Percentiles rank a stretch among this genome's conserved stretches.
phyloP scores from a whole-genome alignment of 2,888 invertebrate species.

The Chrysodeixis includens region DNA sequence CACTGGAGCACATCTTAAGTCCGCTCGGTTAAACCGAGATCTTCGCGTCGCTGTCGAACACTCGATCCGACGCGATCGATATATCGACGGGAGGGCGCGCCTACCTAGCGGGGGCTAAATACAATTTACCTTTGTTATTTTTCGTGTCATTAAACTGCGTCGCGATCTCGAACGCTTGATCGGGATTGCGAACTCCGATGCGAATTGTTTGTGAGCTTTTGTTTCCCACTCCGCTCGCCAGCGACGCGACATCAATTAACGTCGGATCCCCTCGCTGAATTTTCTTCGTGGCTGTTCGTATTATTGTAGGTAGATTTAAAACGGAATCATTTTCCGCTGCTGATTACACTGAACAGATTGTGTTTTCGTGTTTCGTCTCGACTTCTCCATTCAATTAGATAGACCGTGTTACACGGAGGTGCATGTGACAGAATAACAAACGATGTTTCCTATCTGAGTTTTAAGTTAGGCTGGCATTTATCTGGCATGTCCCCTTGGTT shows the following conservation, averaged over 20 bases:
- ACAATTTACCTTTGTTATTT: constrained; percentile 90
- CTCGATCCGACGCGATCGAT: constrained; percentile 80
- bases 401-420: constrained; percentile 56
- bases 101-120: constrained; percentile 85
- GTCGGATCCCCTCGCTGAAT: constrained; percentile 83
- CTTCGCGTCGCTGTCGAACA: constrained; percentile 76
- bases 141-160: constrained; percentile 90
- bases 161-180: constrained; percentile 87
- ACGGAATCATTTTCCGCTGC: constrained; percentile 72
- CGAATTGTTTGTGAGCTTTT: constrained; percentile 89
- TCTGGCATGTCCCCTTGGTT: constrained; percentile 76
- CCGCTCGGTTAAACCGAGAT: constrained; percentile 79
- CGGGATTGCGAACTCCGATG: constrained; percentile 88
- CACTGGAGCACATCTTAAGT: constrained; percentile 78
- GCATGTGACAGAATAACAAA: constrained; percentile 67
- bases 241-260: constrained; percentile 89
- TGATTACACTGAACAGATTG: constrained; percentile 66
- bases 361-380: constrained; percentile 59
- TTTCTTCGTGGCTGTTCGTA: constrained; percentile 81
- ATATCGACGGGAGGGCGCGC: constrained; percentile 79
- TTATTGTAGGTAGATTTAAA: constrained; percentile 81
- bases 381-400: constrained; percentile 57
- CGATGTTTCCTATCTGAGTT: constrained; percentile 71
- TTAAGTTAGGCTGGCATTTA: constrained; percentile 76
- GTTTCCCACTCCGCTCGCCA: constrained; percentile 84